Evolutionary conservation across 2,888 invertebrate species (phyloP).

Genomic region (Iphiclides podalirius): DNA sequence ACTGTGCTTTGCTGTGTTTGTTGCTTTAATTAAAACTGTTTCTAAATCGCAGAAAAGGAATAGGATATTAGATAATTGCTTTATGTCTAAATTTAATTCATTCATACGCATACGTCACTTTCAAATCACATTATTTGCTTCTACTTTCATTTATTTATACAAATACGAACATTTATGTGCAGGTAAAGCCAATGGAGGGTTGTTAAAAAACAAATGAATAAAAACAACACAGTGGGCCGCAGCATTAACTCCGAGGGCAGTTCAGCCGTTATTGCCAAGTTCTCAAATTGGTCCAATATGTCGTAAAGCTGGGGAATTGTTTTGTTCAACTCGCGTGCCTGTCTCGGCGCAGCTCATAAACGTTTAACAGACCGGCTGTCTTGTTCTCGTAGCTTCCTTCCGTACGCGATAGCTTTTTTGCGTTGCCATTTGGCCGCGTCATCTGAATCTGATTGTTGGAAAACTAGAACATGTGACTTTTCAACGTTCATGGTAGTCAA

Average conservation of each 20-base stretch:
- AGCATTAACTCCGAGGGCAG: constrained; percentile 21
- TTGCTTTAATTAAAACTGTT: neutral
- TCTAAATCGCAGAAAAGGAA: neutral
- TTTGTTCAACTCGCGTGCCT: constrained; percentile 21
- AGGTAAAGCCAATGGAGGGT: neutral
- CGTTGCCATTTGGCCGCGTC: neutral
- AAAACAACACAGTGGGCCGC: constrained; percentile 5
- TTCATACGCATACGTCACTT: neutral
- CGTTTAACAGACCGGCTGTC: constrained; percentile 25
- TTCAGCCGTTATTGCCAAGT: constrained; percentile 22
- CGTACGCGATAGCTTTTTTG: constrained; percentile 8
- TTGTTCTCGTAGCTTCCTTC: constrained; percentile 14
- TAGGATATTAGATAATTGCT: neutral
- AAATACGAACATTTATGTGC: neutral
- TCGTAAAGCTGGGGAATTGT: constrained; percentile 26
- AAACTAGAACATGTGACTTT: too few species aligned
- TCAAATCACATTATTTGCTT: too few species aligned
- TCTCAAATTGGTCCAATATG: constrained; percentile 24
- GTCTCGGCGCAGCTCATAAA: constrained; percentile 25
- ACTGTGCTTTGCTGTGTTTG: neutral
- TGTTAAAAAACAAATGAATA: constrained; percentile 1
- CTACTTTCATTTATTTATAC: neutral
- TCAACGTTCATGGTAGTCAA: too few species aligned
- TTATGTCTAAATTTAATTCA: neutral
- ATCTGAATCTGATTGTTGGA: neutral